Percentiles rank a stretch among this genome's conserved stretches.
These are phyloP conservation scores for Peromyscus polionotus DNA, from an alignment of 2,113 vertebrate species.

Conservation along the genomic window DNA sequence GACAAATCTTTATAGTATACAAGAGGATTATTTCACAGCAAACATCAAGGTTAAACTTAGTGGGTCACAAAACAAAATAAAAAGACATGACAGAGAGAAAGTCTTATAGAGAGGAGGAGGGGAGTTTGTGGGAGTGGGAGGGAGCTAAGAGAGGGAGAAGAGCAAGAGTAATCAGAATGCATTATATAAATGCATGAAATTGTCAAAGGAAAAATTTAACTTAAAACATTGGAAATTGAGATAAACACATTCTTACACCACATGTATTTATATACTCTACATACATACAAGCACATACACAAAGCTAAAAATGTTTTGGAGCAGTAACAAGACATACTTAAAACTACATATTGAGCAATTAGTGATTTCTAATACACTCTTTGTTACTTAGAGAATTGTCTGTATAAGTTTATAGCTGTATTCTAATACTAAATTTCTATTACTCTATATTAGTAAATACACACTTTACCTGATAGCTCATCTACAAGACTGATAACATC, in stretches of 20 bases:
- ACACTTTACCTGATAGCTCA: constrained; percentile 92
- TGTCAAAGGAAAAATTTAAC: neutral
- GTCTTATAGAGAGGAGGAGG: neutral
- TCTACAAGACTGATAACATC: constrained; percentile 92
- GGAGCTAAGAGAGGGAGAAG: neutral
- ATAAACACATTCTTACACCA: neutral
- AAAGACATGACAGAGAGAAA: neutral
- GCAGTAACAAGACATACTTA: neutral
- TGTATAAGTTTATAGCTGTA: constrained; percentile 43
- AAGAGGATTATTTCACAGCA: too few relatives aligned
- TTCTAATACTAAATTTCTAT: constrained; percentile 49
- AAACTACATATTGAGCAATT: neutral
- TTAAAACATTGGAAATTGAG: constrained; percentile 12
- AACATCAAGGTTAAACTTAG: neutral
- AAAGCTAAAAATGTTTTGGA: constrained; percentile 29
- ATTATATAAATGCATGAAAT: neutral
- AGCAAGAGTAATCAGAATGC: neutral
- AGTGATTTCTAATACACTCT: constrained; percentile 29
- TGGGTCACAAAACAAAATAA: neutral
- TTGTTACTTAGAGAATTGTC: neutral
- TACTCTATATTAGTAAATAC: constrained; percentile 1
- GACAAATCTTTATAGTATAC: too few relatives aligned
- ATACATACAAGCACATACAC: neutral
- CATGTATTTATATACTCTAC: neutral
- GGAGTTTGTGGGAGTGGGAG: neutral